Evolutionary conservation across 2,888 invertebrate species (phyloP).

Genomic region (Drosophila stalkeri): DNA sequence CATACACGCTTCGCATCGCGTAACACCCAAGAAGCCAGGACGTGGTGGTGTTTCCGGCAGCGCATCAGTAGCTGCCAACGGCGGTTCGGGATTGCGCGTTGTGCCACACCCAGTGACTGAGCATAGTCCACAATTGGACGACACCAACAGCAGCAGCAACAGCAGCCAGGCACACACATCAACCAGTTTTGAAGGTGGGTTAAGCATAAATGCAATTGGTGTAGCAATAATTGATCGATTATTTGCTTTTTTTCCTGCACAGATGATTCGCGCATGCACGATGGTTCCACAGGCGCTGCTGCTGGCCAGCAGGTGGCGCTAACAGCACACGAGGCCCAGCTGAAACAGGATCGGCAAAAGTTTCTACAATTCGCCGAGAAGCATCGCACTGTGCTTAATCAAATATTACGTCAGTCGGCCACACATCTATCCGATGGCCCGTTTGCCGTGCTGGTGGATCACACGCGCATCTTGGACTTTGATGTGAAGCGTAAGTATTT

Average conservation of each 20-base stretch:
- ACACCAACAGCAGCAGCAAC: slow-evolving; percentile 39
- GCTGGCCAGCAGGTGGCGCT: slow-evolving; percentile 29
- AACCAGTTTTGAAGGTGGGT: slow-evolving; percentile 54
- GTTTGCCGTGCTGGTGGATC: slow-evolving; percentile 94
- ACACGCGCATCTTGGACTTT: slow-evolving; percentile 94
- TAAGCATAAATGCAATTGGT: neutral
- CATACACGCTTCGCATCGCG: slow-evolving; percentile 90
- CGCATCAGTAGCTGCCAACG: neutral
- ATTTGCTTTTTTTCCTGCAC: neutral
- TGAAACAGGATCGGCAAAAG: slow-evolving; percentile 87
- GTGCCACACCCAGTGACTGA: slow-evolving; percentile 29
- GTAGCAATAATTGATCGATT: neutral
- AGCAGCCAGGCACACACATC: slow-evolving; percentile 35
- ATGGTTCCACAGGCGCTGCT: slow-evolving; percentile 29
- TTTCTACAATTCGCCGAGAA: slow-evolving; percentile 93
- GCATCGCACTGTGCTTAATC: slow-evolving; percentile 94
- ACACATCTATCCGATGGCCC: slow-evolving; percentile 93
- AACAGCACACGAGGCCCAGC: slow-evolving; percentile 63
- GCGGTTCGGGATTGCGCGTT: slow-evolving; percentile 32
- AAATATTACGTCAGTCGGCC: slow-evolving; percentile 93
- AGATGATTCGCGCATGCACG: slow-evolving; percentile 65
- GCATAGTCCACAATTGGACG: slow-evolving; percentile 35
- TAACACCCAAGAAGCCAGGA: slow-evolving; percentile 50
- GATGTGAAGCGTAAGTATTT: slow-evolving; percentile 95
- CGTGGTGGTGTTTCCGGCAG: slow-evolving; percentile 17